phyloP scores from a whole-genome alignment of 2,888 invertebrate species.

The Drosophila suboccidentalis region DNA sequence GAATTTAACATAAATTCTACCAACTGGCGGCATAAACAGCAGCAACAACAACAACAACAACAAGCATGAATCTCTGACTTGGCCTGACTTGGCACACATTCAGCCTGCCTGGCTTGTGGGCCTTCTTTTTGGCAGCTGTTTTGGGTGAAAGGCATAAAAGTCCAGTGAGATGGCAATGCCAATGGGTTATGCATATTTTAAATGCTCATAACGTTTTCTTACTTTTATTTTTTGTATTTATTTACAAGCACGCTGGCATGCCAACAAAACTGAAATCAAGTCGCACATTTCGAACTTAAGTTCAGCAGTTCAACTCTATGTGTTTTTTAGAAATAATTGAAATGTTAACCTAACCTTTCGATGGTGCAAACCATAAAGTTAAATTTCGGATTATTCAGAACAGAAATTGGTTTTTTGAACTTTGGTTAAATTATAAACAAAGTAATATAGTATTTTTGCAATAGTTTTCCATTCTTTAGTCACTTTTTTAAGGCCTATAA shows the following conservation, averaged over 20 bases:
- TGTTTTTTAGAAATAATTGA: not conserved
- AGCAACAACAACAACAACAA: slow-evolving; percentile 30
- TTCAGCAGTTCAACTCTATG: slow-evolving; percentile 1
- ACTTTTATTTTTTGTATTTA: slow-evolving; percentile 7
- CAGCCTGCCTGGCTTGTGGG: slow-evolving; percentile 17
- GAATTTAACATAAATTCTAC: slow-evolving; percentile 71
- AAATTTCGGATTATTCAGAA: no score
- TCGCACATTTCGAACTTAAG: slow-evolving; percentile 10
- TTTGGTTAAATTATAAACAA: no score
- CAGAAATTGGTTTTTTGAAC: no score
- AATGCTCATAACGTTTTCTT: slow-evolving; percentile 25
- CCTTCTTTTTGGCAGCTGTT: slow-evolving; percentile 50
- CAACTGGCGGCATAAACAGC: slow-evolving; percentile 46
- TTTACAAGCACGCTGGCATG: slow-evolving; percentile 13
- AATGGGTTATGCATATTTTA: slow-evolving; percentile 50
- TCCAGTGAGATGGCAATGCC: slow-evolving; percentile 23
- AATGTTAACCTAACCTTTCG: not conserved
- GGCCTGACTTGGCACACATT: slow-evolving; percentile 66
- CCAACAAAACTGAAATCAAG: slow-evolving; percentile 5
- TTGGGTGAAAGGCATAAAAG: slow-evolving; percentile 74
- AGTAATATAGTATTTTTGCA: no score
- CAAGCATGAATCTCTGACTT: slow-evolving; percentile 29
- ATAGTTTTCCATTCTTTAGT: no score
- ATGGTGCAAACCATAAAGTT: no score
- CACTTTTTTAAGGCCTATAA: no score